phyloP scores from a whole-genome alignment of 2,797 vertebrate genomes.

The Anguilla anguilla region DNA sequence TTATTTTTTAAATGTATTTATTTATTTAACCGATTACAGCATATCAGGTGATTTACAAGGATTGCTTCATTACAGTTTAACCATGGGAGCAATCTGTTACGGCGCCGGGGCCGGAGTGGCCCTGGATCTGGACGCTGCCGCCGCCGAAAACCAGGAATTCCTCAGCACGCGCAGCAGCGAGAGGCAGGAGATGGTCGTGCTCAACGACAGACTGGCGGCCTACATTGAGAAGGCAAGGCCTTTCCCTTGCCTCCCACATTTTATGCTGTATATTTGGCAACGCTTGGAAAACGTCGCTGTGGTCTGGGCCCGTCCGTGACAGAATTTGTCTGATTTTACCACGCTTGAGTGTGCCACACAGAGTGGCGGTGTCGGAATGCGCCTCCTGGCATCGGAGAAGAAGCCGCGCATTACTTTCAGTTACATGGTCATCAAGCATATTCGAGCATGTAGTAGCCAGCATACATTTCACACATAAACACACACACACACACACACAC shows the following conservation, averaged over 20 bases:
- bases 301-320: slow-evolving; percentile 32
- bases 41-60: neutral
- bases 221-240: slow-evolving; percentile 71
- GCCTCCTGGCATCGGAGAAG: slow-evolving; percentile 37
- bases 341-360: slow-evolving; percentile 35
- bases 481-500: slow-evolving; percentile 4
- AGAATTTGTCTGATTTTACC: slow-evolving; percentile 43
- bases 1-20: neutral
- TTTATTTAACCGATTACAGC: neutral
- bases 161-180: slow-evolving; percentile 64
- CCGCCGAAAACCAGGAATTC: slow-evolving; percentile 72
- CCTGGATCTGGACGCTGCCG: slow-evolving; percentile 68
- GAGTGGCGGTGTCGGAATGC: slow-evolving; percentile 30
- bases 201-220: slow-evolving; percentile 74
- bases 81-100: slow-evolving; percentile 60
- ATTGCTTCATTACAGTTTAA: slow-evolving; percentile 50
- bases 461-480: neutral
- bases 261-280: slow-evolving; percentile 3
- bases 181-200: slow-evolving; percentile 68
- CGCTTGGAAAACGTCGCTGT: slow-evolving; percentile 2
- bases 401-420: slow-evolving; percentile 35
- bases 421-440: slow-evolving; percentile 33
- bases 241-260: neutral
- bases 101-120: slow-evolving; percentile 55
- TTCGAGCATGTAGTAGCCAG: slow-evolving; percentile 14